A percentile compares a stretch with the other conserved stretches of the same genome.
phyloP scores from a whole-genome alignment of 2,888 invertebrate genomes.

The Tricholauxania praeusta region DNA sequence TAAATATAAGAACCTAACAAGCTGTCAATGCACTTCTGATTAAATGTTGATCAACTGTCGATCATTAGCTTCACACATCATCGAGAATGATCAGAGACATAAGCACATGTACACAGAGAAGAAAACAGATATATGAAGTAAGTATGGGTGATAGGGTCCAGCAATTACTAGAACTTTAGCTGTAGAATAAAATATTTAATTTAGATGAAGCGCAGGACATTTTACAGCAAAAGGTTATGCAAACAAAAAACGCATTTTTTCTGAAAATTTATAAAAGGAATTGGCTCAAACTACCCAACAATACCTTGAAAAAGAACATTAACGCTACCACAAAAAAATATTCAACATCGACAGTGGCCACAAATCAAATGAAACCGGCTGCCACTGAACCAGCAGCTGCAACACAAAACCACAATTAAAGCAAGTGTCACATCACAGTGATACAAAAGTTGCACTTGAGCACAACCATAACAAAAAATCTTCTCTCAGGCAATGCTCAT shows the following conservation, averaged over 20 bases:
- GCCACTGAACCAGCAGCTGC: not conserved
- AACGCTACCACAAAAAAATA: slow-evolving; percentile 4
- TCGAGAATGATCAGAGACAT: slow-evolving; percentile 30
- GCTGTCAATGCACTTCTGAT: slow-evolving; percentile 32
- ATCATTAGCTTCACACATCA: slow-evolving; percentile 48
- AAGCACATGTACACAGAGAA: slow-evolving; percentile 16
- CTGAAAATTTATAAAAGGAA: too few species aligned
- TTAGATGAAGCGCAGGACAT: too few species aligned
- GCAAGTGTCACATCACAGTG: slow-evolving; percentile 40
- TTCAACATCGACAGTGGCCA: not conserved
- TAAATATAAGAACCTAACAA: slow-evolving; percentile 12
- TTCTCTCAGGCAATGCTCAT: not conserved
- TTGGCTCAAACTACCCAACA: too few species aligned
- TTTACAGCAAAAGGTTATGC: too few species aligned
- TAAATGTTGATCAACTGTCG: slow-evolving; percentile 47
- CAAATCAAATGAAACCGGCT: not conserved
- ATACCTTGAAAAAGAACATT: not conserved
- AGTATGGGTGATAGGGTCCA: too few species aligned
- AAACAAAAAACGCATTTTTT: too few species aligned
- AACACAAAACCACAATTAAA: slow-evolving; percentile 26
- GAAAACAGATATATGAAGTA: too few species aligned
- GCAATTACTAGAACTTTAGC: too few species aligned
- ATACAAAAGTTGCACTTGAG: slow-evolving; percentile 15
- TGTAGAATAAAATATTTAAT: too few species aligned
- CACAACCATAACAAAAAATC: not conserved